A percentile compares a stretch with the other conserved stretches of the same genome.
Conservation (phyloP, 2,888 invertebrate species). For the Dynastes maya region DNA sequence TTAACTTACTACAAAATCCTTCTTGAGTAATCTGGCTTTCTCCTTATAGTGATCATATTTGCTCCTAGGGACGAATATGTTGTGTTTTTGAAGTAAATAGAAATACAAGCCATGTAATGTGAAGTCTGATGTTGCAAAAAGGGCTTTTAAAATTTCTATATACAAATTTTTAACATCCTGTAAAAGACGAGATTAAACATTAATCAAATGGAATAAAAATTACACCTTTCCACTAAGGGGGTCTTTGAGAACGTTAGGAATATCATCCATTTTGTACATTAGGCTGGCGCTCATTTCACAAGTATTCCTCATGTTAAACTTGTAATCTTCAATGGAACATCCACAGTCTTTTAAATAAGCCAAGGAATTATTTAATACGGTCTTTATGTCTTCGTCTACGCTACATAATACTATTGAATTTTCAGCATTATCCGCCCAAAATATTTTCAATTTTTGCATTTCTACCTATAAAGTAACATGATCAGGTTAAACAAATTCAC, state of each 20-base stretch:
- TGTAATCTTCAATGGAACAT: slow-evolving; percentile 58
- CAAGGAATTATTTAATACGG: slow-evolving; percentile 71
- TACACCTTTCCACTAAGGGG: slow-evolving; percentile 3
- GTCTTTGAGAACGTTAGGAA: slow-evolving; percentile 73
- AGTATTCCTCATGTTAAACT: slow-evolving; percentile 69
- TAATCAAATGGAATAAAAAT: neutral
- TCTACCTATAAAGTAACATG: slow-evolving; percentile 50
- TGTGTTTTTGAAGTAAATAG: slow-evolving; percentile 33
- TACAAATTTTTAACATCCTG: slow-evolving; percentile 46
- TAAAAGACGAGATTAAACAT: slow-evolving; percentile 1
- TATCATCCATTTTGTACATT: slow-evolving; percentile 73
- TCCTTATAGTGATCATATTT: slow-evolving; percentile 42
- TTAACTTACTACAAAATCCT: slow-evolving; percentile 50
- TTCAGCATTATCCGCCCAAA: slow-evolving; percentile 50
- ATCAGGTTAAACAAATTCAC: slow-evolving; percentile 9
- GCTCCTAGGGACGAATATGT: slow-evolving; percentile 45
- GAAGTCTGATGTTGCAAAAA: slow-evolving; percentile 51
- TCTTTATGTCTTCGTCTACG: slow-evolving; percentile 71
- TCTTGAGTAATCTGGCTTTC: slow-evolving; percentile 42
- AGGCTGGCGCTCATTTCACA: slow-evolving; percentile 72
- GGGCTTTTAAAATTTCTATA: slow-evolving; percentile 52
- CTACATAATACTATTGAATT: slow-evolving; percentile 62
- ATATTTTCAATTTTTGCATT: slow-evolving; percentile 52
- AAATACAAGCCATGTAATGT: slow-evolving; percentile 52
- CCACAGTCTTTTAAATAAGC: slow-evolving; percentile 72